Evolutionary conservation across 2,888 invertebrate genomes (phyloP).

Genomic region (Ophion ventricosus): DNA sequence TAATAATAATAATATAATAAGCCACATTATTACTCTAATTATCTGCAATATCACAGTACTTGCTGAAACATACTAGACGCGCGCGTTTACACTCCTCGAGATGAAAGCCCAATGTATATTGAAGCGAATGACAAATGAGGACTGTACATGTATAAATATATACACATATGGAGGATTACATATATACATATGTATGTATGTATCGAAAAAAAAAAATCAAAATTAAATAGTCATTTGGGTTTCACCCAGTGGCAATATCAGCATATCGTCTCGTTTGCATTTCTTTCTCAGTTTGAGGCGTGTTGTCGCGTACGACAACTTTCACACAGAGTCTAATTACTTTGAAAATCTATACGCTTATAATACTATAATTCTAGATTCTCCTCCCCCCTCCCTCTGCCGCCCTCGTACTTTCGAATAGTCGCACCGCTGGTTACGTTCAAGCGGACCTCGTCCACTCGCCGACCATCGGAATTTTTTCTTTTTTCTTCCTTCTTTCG

Average conservation of each 20-base stretch:
- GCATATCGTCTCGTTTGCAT: conserved; percentile 48
- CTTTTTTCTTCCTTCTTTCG: not conserved
- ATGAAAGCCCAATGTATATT: conserved; percentile 72
- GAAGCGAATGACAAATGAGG: conserved; percentile 72
- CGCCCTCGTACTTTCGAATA: not conserved
- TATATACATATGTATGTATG: conserved; percentile 42
- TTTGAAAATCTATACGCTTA: conserved; percentile 21
- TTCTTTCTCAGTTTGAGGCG: conserved; percentile 15
- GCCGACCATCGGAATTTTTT: not conserved
- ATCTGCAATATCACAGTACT: conserved; percentile 83
- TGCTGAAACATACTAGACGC: conserved; percentile 81
- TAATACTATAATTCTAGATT: conserved; percentile 29
- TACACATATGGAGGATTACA: conserved; percentile 74
- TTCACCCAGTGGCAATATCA: conserved; percentile 44
- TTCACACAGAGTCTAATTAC: conserved; percentile 47
- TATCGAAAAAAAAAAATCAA: conserved; percentile 32
- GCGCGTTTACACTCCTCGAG: conserved; percentile 72
- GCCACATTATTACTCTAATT: conserved; percentile 80
- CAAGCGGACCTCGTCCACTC: not conserved
- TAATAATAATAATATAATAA: conserved; percentile 81
- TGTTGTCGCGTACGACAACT: conserved; percentile 40
- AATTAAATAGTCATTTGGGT: conserved; percentile 57
- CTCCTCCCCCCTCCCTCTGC: not conserved
- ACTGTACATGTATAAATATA: conserved; percentile 15
- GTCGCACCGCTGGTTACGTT: conserved; percentile 25